Evolutionary conservation across 2,888 invertebrate genomes (phyloP).

Genomic region (Oscheius sp.): DNA sequence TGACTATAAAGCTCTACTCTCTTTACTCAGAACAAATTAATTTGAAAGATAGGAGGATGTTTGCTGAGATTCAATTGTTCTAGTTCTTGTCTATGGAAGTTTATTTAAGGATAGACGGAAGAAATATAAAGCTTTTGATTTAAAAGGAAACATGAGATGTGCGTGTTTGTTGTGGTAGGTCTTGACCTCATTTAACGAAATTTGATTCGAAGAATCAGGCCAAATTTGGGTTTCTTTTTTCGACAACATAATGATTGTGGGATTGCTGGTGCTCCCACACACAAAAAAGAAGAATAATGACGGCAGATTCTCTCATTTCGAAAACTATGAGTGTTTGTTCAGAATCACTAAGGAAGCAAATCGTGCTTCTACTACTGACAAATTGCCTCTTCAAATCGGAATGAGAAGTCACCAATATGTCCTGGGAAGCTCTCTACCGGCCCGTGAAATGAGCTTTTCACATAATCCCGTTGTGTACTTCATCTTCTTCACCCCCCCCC

Average conservation of each 20-base stretch:
- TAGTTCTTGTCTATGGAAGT: not conserved
- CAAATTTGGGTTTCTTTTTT: not conserved
- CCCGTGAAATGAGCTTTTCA: conserved; percentile 2
- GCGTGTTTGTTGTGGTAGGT: conserved; percentile 1
- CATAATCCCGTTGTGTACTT: not conserved
- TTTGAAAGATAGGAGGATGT: not conserved
- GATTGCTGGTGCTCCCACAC: not conserved
- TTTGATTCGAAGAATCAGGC: conserved; percentile 1
- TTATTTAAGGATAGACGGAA: not conserved
- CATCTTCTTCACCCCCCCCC: no score
- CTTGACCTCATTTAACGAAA: conserved; percentile 14
- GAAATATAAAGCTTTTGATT: no score
- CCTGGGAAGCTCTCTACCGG: conserved; percentile 20
- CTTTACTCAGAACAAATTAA: not conserved
- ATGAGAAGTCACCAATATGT: conserved; percentile 11
- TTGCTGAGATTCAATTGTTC: not conserved
- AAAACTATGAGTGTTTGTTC: conserved; percentile 15
- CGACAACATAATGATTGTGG: not conserved
- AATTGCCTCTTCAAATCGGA: conserved; percentile 28
- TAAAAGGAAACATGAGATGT: conserved; percentile 16
- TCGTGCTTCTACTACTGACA: conserved; percentile 18
- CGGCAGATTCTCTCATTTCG: not conserved
- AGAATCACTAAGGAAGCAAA: conserved; percentile 7
- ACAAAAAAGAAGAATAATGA: not conserved
- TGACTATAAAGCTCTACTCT: no score